Percentiles rank a stretch among this genome's conserved stretches.
phyloP scores from a whole-genome alignment of 1,140 invertebrate genomes.

The Orius insidiosus region DNA sequence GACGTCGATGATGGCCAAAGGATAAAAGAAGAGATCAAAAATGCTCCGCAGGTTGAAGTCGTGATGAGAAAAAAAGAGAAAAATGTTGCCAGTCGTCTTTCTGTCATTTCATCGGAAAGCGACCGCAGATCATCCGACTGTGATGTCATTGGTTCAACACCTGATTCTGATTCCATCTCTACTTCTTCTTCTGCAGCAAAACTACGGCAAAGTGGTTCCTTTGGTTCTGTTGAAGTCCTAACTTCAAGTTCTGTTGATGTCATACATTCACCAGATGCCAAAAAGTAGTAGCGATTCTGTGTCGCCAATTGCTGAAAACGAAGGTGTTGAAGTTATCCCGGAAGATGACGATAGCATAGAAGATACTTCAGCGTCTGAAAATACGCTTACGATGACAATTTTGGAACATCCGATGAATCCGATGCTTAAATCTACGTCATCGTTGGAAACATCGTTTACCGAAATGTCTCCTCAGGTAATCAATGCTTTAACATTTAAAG shows the following conservation, averaged over 20 bases:
- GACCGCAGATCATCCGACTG: slow-evolving; percentile 39
- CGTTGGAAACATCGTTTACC: slow-evolving; percentile 20
- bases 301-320: slow-evolving; percentile 20
- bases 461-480: slow-evolving; percentile 21
- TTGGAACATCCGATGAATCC: slow-evolving; percentile 9
- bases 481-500: slow-evolving; percentile 2
- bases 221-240: slow-evolving; percentile 62
- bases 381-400: slow-evolving; percentile 32
- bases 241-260: slow-evolving; percentile 64
- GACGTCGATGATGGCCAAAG: slow-evolving; percentile 8
- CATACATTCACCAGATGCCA: slow-evolving; percentile 27
- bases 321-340: slow-evolving; percentile 30
- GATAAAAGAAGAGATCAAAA: slow-evolving; percentile 18
- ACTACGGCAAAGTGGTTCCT: slow-evolving; percentile 31
- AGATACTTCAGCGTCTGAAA: slow-evolving; percentile 53
- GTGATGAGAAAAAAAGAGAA: slow-evolving; percentile 17
- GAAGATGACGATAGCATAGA: slow-evolving; percentile 36
- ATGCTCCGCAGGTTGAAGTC: slow-evolving; percentile 17
- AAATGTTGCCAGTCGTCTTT: slow-evolving; percentile 22
- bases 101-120: slow-evolving; percentile 4
- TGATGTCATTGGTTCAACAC: slow-evolving; percentile 44
- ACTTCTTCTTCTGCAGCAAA: slow-evolving; percentile 33
- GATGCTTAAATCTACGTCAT: slow-evolving; percentile 22
- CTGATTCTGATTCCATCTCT: slow-evolving; percentile 46
- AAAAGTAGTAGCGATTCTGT: slow-evolving; percentile 17